A percentile compares a stretch with the other conserved stretches of the same genome.
Evolutionary conservation across 2,797 vertebrate genomes (phyloP).

Genomic region (Melanotaenia boesemani): DNA sequence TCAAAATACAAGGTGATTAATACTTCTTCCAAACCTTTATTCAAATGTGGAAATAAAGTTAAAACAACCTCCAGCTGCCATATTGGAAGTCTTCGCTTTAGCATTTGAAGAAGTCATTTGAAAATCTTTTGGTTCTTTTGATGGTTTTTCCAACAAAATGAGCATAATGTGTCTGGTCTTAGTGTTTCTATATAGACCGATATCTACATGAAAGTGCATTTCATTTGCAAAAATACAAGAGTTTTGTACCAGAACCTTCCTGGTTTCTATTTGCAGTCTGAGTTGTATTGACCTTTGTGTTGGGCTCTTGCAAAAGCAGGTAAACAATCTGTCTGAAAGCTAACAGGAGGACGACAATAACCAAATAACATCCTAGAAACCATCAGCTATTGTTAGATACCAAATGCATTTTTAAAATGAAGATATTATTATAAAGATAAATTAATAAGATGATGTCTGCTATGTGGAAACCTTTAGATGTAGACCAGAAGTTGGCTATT

Average conservation of each 20-base stretch:
- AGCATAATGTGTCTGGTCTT: background rate
- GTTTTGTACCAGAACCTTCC: background rate
- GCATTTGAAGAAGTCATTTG: background rate
- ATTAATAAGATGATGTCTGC: background rate
- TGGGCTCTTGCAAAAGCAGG: background rate
- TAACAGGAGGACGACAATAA: background rate
- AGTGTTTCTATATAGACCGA: background rate
- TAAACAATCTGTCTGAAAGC: background rate
- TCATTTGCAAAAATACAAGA: background rate
- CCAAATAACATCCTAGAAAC: background rate
- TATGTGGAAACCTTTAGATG: background rate
- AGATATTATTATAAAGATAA: background rate
- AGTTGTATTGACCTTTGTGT: background rate
- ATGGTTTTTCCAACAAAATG: background rate
- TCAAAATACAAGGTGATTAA: conserved; percentile 2
- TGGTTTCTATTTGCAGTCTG: background rate
- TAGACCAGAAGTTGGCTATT: background rate
- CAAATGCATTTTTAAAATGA: background rate
- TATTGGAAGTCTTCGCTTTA: background rate
- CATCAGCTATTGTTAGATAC: background rate
- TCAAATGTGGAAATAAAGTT: background rate
- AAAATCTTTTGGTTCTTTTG: no score
- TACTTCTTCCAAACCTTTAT: no score
- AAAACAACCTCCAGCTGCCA: background rate
- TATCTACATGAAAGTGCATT: background rate